These are phyloP conservation scores for Sarcophaga variegata DNA, from an alignment of 2,888 invertebrate species.

Conservation along the genomic window DNA sequence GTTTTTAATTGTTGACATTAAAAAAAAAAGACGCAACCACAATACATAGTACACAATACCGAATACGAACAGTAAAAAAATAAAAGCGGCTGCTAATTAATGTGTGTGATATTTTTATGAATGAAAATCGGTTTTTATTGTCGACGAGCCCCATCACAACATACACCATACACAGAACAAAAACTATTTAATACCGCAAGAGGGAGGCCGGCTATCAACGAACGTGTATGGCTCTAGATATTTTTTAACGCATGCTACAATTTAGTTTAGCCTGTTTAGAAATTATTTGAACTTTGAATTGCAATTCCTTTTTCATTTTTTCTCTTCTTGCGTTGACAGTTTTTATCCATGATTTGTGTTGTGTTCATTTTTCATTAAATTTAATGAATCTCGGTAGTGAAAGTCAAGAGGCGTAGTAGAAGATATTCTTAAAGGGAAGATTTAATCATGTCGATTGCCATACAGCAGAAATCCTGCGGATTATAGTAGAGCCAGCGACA, in stretches of 20 bases:
- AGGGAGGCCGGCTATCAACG: not conserved
- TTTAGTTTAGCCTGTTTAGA: constrained; percentile 3
- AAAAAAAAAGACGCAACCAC: constrained; percentile 8
- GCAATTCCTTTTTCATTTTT: not conserved
- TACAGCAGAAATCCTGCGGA: no score
- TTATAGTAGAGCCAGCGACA: no score
- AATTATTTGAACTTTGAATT: constrained; percentile 42
- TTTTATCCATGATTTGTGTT: constrained; percentile 22
- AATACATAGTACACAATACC: not conserved
- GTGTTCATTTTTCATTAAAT: not conserved
- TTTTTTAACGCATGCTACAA: constrained; percentile 58
- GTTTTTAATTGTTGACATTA: constrained; percentile 56
- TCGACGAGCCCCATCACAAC: not conserved
- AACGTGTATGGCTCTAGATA: not conserved
- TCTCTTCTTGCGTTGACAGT: constrained; percentile 5
- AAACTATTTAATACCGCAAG: not conserved
- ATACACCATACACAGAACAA: not conserved
- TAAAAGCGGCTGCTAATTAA: constrained; percentile 49
- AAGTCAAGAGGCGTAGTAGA: no score
- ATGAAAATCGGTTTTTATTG: constrained; percentile 53
- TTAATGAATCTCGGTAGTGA: constrained; percentile 14
- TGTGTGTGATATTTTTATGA: constrained; percentile 61
- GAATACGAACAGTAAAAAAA: not conserved
- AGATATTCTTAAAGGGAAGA: no score
- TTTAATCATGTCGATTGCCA: no score